These are phyloP conservation scores for Mugil cephalus DNA, from an alignment of 2,113 vertebrate species.

Conservation along the genomic window DNA sequence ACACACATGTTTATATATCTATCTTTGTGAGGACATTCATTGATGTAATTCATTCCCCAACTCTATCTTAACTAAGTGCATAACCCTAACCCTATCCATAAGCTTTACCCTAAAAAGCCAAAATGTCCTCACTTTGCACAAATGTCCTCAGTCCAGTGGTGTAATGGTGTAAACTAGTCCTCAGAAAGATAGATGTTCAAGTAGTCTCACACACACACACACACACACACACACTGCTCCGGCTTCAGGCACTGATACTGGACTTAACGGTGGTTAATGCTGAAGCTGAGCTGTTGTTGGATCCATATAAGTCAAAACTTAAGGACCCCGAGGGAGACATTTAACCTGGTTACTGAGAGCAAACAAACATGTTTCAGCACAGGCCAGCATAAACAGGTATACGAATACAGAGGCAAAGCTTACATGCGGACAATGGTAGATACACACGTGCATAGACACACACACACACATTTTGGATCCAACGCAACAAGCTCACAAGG, in stretches of 20 bases:
- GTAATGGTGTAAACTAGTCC: no score
- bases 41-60: no score
- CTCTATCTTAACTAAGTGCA: no score
- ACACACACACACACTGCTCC: slow-evolving; percentile 6
- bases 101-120: no score
- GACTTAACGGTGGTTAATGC: slow-evolving; percentile 38
- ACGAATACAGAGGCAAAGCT: slow-evolving; percentile 34
- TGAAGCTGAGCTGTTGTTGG: slow-evolving; percentile 41
- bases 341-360: slow-evolving; percentile 56
- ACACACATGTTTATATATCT: background rate
- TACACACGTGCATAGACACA: slow-evolving; percentile 8
- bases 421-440: slow-evolving; percentile 12
- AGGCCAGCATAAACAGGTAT: slow-evolving; percentile 46
- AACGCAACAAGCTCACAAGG: slow-evolving; percentile 20
- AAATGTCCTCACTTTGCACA: no score
- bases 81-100: no score
- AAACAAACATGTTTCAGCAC: slow-evolving; percentile 51
- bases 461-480: slow-evolving; percentile 20
- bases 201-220: slow-evolving; percentile 5
- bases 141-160: no score
- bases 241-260: slow-evolving; percentile 39
- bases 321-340: slow-evolving; percentile 41
- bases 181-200: no score
- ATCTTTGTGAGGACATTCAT: no score
- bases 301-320: slow-evolving; percentile 20